These are phyloP conservation scores for Polypterus bichir DNA, from an alignment of 2,113 vertebrate genomes.

Conservation along the genomic window DNA sequence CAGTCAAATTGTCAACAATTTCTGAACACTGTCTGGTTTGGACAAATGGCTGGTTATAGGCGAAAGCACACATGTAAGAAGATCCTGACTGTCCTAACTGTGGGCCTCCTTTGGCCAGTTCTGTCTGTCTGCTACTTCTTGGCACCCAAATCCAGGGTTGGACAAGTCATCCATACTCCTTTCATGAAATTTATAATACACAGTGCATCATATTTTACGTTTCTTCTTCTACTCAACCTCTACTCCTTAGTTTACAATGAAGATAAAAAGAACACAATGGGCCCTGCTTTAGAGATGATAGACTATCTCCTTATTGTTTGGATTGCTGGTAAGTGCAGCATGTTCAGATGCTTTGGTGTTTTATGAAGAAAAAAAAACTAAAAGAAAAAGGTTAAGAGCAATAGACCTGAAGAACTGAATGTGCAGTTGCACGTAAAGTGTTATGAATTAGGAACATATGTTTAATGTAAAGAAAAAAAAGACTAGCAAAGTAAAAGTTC, in stretches of 20 bases:
- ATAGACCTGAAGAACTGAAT: too few species aligned
- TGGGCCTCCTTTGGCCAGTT: slow-evolving; percentile 85
- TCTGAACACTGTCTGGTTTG: slow-evolving; percentile 96
- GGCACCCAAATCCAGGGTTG: slow-evolving; percentile 84
- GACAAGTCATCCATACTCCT: slow-evolving; percentile 91
- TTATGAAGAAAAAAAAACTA: not conserved
- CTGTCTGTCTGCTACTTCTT: slow-evolving; percentile 88
- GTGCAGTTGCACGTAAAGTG: too few species aligned
- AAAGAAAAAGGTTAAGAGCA: too few species aligned
- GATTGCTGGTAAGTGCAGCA: slow-evolving; percentile 73
- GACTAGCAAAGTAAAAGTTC: too few species aligned
- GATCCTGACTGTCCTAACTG: slow-evolving; percentile 81
- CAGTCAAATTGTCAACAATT: slow-evolving; percentile 98
- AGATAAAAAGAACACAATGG: slow-evolving; percentile 88
- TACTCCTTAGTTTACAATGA: slow-evolving; percentile 95
- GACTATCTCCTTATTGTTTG: slow-evolving; percentile 94
- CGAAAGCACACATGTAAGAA: slow-evolving; percentile 93
- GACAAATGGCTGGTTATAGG: slow-evolving; percentile 93
- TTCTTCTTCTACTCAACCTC: slow-evolving; percentile 88
- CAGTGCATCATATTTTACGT: slow-evolving; percentile 92
- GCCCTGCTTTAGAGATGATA: slow-evolving; percentile 81
- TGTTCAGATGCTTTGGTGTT: slow-evolving; percentile 11
- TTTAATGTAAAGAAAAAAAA: too few species aligned
- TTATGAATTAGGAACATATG: too few species aligned
- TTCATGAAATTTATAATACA: slow-evolving; percentile 98